phyloP scores from a whole-genome alignment of 2,888 invertebrate genomes.

The Scaptomyza parva region DNA sequence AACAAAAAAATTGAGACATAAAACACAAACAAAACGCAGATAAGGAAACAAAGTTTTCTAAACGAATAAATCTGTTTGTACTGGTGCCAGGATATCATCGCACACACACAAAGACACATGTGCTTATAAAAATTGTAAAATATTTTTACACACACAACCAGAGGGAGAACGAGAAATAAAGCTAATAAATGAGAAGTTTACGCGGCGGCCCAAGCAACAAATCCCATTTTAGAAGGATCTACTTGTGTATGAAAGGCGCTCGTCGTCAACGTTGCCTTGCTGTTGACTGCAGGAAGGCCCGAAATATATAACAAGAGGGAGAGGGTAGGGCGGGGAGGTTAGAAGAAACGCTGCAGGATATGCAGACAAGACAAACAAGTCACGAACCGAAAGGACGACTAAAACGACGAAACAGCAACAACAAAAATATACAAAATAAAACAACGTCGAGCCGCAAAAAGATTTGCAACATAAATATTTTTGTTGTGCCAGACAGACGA shows the following conservation, averaged over 20 bases:
- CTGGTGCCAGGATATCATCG: constrained; percentile 65
- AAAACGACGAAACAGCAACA: constrained; percentile 8
- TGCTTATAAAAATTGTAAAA: constrained; percentile 73
- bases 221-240: constrained; percentile 72
- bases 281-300: constrained; percentile 46
- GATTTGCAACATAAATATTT: constrained; percentile 79
- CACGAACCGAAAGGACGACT: constrained; percentile 55
- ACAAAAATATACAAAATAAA: constrained; percentile 35
- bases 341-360: constrained; percentile 74
- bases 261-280: constrained; percentile 25
- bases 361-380: constrained; percentile 80
- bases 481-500: constrained; percentile 50
- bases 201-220: constrained; percentile 69
- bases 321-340: constrained; percentile 1
- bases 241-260: constrained; percentile 20
- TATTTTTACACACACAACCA: constrained; percentile 53
- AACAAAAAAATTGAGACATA: constrained; percentile 43
- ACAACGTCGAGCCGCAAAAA: constrained; percentile 65
- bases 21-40: constrained; percentile 65
- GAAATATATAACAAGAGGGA: constrained; percentile 31
- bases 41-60: constrained; percentile 78
- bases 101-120: constrained; percentile 24
- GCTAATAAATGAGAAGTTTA: constrained; percentile 78
- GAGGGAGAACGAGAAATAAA: constrained; percentile 42
- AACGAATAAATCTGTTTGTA: constrained; percentile 78